phyloP scores from a whole-genome alignment of 2,797 vertebrate species.

The Perodicticus potto region DNA sequence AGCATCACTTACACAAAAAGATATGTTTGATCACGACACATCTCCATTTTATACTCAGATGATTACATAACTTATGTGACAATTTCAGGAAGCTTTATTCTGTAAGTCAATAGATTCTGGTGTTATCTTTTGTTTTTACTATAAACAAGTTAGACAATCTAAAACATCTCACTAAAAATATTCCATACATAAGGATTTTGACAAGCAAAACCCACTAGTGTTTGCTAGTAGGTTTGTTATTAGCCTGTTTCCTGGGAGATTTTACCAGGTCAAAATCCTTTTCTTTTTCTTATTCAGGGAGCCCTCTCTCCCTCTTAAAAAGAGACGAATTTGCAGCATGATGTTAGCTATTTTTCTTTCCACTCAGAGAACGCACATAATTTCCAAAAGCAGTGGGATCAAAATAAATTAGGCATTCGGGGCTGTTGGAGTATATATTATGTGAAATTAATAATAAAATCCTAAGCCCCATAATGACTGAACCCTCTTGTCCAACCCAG shows the following conservation, averaged over 20 bases:
- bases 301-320: background rate
- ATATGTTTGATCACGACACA: too few species aligned
- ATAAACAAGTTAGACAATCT: background rate
- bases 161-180: background rate
- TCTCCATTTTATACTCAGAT: background rate
- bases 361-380: background rate
- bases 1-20: background rate
- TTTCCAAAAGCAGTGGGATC: background rate
- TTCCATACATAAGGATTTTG: background rate
- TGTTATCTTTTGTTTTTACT: background rate
- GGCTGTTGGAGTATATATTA: background rate
- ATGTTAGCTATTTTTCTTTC: background rate
- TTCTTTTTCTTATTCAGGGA: background rate
- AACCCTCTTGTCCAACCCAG: background rate
- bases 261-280: background rate
- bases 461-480: background rate
- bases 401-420: background rate
- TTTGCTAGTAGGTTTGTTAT: background rate
- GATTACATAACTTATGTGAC: background rate
- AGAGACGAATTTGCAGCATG: background rate
- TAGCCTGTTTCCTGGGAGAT: background rate
- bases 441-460: background rate
- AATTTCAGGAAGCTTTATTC: background rate
- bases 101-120: background rate
- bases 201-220: background rate